A percentile compares a stretch with the other conserved stretches of the same genome.
phyloP scores from a whole-genome alignment of 2,888 invertebrate genomes.

The Camptogramma bilineatum region DNA sequence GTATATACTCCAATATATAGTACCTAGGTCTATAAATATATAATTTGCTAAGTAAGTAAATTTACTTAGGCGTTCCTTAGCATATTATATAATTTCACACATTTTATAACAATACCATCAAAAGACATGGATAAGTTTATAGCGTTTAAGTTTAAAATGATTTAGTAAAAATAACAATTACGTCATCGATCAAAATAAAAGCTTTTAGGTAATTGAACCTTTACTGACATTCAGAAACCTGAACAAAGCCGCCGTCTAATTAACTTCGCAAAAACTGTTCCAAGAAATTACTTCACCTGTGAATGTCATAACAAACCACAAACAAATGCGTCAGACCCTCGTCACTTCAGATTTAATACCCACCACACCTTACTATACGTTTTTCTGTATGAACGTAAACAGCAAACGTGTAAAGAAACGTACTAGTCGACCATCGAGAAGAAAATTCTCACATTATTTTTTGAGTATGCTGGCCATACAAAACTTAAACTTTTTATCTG shows the following conservation, averaged over 20 bases:
- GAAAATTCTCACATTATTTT: no score
- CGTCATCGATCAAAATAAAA: neutral
- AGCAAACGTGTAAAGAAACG: constrained; percentile 2
- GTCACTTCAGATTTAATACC: constrained; percentile 16
- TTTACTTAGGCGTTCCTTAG: no score
- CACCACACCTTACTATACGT: constrained; percentile 8
- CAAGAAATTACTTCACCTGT: constrained; percentile 32
- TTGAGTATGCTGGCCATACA: no score
- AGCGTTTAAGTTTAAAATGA: no score
- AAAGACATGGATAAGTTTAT: no score
- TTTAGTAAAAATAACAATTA: neutral
- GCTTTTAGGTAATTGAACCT: constrained; percentile 13
- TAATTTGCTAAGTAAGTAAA: no score
- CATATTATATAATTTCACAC: no score
- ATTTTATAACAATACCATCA: no score
- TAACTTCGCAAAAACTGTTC: constrained; percentile 28
- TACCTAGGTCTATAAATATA: no score
- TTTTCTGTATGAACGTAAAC: constrained; percentile 11
- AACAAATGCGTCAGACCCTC: constrained; percentile 32
- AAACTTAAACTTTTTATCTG: no score
- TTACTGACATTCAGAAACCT: constrained; percentile 24
- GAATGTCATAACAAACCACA: constrained; percentile 27
- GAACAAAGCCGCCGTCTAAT: constrained; percentile 20
- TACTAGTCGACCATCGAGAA: no score
- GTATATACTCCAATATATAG: no score